Evolutionary conservation across 2,113 vertebrate species (phyloP).

Genomic region (Sigmodon hispidus): DNA sequence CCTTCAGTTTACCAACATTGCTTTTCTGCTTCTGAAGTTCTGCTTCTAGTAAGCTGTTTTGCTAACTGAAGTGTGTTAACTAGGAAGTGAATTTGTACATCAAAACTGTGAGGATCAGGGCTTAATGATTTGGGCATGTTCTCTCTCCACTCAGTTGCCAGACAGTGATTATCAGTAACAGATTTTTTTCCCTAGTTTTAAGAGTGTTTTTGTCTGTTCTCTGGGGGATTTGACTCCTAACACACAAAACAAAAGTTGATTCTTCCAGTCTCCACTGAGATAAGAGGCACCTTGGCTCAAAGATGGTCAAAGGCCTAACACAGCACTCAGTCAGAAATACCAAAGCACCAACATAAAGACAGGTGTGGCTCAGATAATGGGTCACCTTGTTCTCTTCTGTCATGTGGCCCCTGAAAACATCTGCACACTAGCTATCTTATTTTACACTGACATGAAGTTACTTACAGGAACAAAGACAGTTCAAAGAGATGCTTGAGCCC

Average conservation of each 20-base stretch:
- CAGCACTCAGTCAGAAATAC: neutral
- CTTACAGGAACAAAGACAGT: neutral
- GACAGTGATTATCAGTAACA: neutral
- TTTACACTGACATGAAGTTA: neutral
- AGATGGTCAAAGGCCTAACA: neutral
- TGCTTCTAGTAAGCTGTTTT: neutral
- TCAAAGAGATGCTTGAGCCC: neutral
- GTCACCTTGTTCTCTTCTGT: neutral
- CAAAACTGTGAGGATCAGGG: neutral
- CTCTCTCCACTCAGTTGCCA: accelerated
- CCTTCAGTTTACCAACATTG: neutral
- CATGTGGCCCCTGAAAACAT: neutral
- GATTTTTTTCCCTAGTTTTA: neutral
- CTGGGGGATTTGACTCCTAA: neutral
- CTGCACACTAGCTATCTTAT: neutral
- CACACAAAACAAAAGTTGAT: neutral
- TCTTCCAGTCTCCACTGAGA: neutral
- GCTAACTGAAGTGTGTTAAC: neutral
- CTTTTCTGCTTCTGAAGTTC: neutral
- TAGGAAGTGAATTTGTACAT: neutral
- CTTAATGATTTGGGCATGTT: neutral
- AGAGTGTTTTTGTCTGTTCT: neutral
- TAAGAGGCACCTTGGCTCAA: neutral
- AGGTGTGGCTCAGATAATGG: neutral
- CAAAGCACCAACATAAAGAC: neutral